Evolutionary conservation across 2,888 invertebrate genomes (phyloP).

Genomic region (Metopia argyrocephala): DNA sequence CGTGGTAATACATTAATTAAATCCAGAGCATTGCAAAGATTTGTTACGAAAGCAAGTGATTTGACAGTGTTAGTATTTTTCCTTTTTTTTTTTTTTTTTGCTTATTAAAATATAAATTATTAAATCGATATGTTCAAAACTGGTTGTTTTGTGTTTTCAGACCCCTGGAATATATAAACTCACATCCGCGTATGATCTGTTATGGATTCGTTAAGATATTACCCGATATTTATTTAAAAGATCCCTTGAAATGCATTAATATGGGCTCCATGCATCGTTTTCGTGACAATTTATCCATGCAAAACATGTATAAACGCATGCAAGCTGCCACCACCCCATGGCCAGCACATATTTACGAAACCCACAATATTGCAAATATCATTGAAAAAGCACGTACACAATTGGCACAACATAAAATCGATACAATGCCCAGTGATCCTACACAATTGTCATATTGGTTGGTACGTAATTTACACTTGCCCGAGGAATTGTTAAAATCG

Average conservation of each 20-base stretch:
- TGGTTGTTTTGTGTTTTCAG: constrained; percentile 65
- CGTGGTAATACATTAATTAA: constrained; percentile 81
- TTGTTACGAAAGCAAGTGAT: constrained; percentile 78
- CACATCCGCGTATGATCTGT: constrained; percentile 77
- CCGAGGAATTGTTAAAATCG: constrained; percentile 82
- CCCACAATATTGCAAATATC: constrained; percentile 81
- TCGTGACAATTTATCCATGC: constrained; percentile 76
- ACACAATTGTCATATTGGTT: constrained; percentile 89
- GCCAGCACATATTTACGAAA: constrained; percentile 84
- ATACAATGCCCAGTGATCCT: constrained; percentile 83
- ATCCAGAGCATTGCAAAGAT: constrained; percentile 88
- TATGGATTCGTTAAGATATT: constrained; percentile 84
- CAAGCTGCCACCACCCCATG: constrained; percentile 82
- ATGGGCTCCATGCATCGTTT: constrained; percentile 79
- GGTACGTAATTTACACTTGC: constrained; percentile 86
- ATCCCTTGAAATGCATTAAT: constrained; percentile 80
- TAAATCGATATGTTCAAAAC: too few relatives aligned
- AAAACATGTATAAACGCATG: constrained; percentile 72
- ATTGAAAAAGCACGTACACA: constrained; percentile 76
- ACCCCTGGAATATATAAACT: constrained; percentile 73
- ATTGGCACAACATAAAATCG: constrained; percentile 74
- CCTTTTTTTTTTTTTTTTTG: not conserved
- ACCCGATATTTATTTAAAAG: constrained; percentile 83
- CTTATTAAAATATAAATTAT: not conserved
- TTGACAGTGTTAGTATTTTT: constrained; percentile 71